Base-by-base conservation (phyloP, 2,797 vertebrate genomes). In the Chromobotia macracanthus region DNA sequence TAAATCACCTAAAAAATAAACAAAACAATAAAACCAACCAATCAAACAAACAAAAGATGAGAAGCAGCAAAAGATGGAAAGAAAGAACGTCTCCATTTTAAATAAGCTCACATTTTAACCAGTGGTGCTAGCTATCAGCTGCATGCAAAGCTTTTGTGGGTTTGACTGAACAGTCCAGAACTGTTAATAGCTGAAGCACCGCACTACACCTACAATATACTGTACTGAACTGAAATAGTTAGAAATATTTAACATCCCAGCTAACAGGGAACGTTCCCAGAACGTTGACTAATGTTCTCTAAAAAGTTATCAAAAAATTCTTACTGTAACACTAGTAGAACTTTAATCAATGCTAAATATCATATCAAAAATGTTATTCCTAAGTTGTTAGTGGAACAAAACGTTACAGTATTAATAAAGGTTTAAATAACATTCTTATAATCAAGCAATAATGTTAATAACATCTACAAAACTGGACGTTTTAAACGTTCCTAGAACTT, bases 51-150 rank as follows among this genome's bases (percentile, higher is more conserved):
- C 66, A 67, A 58, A 84, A 80, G 80, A 69, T 85, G 72, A 73
- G 28, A 25, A 56, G 51, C 72, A 82, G 65, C 69, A 18, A 65
- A 38, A 65, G 44, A 72, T 44, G 16, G 72, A 67, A 63, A 35
- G 50, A 53, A 66, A 78, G 46, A 74, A 87, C 87, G 84, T 86
- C 87, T 90, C 90, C 89, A 87, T 85, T 86, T 88, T 89, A 89
- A 90, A 85, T 89, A 87, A 92, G 91, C 91, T 92, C 84, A 87
- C 82, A 88, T 68, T 89, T 90, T 51, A 88, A 83, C 88, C 88
- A 90, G 84, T 92, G 91, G 92, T 82, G 83, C 87, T 92, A 94
- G 94, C 93, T 93, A 92, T 92, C 90, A 89, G 92, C 91, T 89
- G 92, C 95, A 95, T 95, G 95, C 92, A 91, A 92, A 87, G 90